These are phyloP conservation scores for Himalopsyche anomala DNA, from an alignment of 2,888 invertebrate genomes.

Conservation along the genomic window DNA sequence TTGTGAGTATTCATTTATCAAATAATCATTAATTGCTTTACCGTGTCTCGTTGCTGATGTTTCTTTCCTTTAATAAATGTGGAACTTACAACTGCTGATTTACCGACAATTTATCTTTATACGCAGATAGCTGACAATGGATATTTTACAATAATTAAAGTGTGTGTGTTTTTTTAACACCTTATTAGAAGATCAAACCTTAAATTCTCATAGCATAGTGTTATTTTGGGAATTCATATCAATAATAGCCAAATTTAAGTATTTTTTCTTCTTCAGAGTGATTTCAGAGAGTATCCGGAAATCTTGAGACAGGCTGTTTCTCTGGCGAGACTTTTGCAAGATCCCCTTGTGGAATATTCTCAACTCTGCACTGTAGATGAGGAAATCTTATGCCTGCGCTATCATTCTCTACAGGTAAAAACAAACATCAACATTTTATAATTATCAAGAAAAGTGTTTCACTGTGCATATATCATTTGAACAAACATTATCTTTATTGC, in stretches of 20 bases:
- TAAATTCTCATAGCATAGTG: too few relatives aligned
- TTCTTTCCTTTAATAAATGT: too few relatives aligned
- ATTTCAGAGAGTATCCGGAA: constrained; percentile 95
- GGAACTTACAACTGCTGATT: too few relatives aligned
- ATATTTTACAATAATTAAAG: too few relatives aligned
- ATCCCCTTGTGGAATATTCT: constrained; percentile 96
- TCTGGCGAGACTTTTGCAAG: constrained; percentile 93
- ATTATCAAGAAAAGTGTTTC: too few relatives aligned
- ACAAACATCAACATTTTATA: constrained; percentile 69
- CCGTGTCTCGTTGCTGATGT: too few relatives aligned
- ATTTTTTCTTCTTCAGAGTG: constrained; percentile 74
- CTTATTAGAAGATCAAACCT: background rate
- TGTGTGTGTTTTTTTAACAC: too few relatives aligned
- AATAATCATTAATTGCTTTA: constrained; percentile 25
- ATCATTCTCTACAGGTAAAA: constrained; percentile 83
- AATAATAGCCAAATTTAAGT: background rate
- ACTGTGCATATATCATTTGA: too few relatives aligned
- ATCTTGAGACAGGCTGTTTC: constrained; percentile 95
- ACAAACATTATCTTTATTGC: too few relatives aligned
- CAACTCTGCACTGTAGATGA: constrained; percentile 97
- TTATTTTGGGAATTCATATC: background rate
- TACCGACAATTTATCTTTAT: too few relatives aligned
- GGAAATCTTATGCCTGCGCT: constrained; percentile 95
- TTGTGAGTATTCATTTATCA: constrained; percentile 71
- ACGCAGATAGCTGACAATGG: too few relatives aligned